Evolutionary conservation across 1,140 invertebrate species (phyloP).

Genomic region (Diplogasteroides magnus): DNA sequence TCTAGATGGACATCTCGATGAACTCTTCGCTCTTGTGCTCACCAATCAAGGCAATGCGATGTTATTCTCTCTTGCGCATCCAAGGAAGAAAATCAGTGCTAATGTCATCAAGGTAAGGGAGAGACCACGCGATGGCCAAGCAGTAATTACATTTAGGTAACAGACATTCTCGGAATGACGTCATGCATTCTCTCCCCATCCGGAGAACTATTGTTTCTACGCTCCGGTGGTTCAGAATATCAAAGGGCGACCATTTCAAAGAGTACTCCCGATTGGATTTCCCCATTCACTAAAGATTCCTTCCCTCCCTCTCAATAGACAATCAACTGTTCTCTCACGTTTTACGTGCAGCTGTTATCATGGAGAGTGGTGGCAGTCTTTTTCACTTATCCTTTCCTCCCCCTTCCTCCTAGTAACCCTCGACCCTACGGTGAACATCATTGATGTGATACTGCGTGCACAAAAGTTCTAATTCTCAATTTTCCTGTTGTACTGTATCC

Average conservation of each 20-base stretch:
- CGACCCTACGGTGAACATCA: no score
- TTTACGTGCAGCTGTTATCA: no score
- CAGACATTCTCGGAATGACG: not conserved
- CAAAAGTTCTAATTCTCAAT: no score
- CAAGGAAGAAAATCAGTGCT: not conserved
- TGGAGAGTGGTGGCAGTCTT: no score
- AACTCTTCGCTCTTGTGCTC: not conserved
- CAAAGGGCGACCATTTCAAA: not conserved
- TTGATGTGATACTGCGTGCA: no score
- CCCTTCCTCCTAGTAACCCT: no score
- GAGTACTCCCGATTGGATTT: not conserved
- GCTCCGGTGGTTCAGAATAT: not conserved
- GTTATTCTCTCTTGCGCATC: not conserved
- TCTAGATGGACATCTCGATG: not conserved
- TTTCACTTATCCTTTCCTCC: no score
- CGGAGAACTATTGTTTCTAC: not conserved
- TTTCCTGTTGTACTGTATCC: no score
- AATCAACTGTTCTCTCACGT: no score
- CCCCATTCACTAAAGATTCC: not conserved
- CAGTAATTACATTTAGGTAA: not conserved
- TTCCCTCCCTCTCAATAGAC: not conserved
- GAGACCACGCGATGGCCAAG: no score
- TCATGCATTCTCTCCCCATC: not conserved
- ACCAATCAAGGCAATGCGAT: not conserved
- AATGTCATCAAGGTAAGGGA: not conserved